Conservation (phyloP, 1,140 invertebrate species). For the Pantala flavescens region DNA sequence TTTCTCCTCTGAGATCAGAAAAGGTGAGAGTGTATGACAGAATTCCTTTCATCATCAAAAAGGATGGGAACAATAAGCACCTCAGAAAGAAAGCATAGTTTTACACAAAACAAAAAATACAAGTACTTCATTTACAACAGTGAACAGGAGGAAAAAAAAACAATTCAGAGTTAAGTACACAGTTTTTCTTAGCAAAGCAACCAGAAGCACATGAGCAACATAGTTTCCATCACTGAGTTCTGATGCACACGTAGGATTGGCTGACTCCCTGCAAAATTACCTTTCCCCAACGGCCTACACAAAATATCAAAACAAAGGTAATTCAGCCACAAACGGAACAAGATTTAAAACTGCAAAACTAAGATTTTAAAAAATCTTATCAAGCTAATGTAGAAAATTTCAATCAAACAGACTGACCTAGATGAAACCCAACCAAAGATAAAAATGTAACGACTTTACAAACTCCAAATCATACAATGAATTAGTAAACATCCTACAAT, state of each 20-base stretch:
- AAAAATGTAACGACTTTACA: conserved; percentile 6
- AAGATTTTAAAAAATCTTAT: not conserved
- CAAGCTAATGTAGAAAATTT: conserved; percentile 8
- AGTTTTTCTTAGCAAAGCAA: conserved; percentile 10
- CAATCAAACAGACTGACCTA: conserved; percentile 9
- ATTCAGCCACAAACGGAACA: conserved; percentile 2
- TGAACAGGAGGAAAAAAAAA: not conserved
- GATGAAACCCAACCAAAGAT: conserved; percentile 5
- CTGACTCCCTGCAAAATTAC: conserved; percentile 7
- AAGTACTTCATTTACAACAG: conserved; percentile 10
- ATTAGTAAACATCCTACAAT: conserved; percentile 10
- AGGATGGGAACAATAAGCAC: conserved; percentile 5
- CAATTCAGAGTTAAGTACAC: conserved; percentile 6
- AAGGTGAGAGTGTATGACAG: not conserved
- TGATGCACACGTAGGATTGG: not conserved
- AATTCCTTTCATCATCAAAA: not conserved
- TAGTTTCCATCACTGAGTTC: conserved; percentile 1
- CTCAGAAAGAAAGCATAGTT: conserved; percentile 2
- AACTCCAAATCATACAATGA: conserved; percentile 7
- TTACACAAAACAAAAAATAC: conserved; percentile 9
- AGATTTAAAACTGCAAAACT: conserved; percentile 2
- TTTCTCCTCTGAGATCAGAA: conserved; percentile 5
- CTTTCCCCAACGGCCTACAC: not conserved
- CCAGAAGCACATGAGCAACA: conserved; percentile 7
- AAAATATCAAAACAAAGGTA: conserved; percentile 9